Evolutionary conservation across 2,113 vertebrate species (phyloP), one percentile per base, ranked within the genome.

Genomic region (Ancistrus triradiatus): DNA sequence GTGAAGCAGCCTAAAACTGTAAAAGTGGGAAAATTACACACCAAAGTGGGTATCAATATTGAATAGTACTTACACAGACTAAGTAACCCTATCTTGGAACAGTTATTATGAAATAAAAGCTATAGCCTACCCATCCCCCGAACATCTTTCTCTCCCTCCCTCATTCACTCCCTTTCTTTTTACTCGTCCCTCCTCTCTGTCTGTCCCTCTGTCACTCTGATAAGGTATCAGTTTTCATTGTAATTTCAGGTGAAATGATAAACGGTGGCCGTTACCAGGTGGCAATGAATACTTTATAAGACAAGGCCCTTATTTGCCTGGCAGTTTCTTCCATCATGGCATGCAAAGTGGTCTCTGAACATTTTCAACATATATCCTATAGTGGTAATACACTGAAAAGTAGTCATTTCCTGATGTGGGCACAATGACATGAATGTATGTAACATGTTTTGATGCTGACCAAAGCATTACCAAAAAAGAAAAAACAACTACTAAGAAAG

Each of bases 231-330:
- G 82, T 87, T 89, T 90, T 86, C 85, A 86, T 88, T 89, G 85
- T 86, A 89, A 88, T 88, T 90, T 89, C 85, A 88, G 85, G 89
- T 89, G 85, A 90, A 89, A 89, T 86, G 85, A 89, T 89, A 88
- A 90, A 89, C 85, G 83, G 66, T 77, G 63, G 83, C 85, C 80
- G 87, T 89, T 89, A 90, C 87, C 84, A 88, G 86, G 88, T 89
- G 85, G 87, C 89, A 87, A 90, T 90, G 86, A 88, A 89, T 90
- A 89, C 88, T 90, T 90, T 88, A 90, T 89, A 88, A 90, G 89
- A 88, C 86, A 85, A 88, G 87, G 85, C 85, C 80, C 84, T 87
- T 86, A 89, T 90, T 90, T 90, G 87, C 87, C 87, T 90, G 87
- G 85, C 88, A 87, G 88, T 88, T 90, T 86, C 81, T 84, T 86